Conservation (phyloP, 2,113 vertebrate species). For the Hemichromis elongatus region DNA sequence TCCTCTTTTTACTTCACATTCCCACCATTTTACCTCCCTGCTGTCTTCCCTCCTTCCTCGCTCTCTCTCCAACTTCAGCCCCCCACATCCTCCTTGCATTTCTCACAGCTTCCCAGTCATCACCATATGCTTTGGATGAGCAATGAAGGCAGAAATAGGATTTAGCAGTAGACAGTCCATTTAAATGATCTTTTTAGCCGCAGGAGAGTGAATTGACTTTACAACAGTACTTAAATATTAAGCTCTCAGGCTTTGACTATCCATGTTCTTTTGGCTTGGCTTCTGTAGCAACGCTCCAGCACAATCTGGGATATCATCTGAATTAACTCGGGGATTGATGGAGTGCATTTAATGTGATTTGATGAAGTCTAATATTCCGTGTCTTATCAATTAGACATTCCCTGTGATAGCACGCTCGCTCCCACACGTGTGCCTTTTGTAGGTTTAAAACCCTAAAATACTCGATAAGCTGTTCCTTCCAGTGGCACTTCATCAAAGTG, state of each 20-base stretch:
- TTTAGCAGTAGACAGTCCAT: slow-evolving; percentile 46
- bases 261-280: slow-evolving; percentile 37
- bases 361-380: slow-evolving; percentile 24
- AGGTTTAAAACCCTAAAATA: background rate
- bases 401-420: background rate
- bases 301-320: slow-evolving; percentile 49
- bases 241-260: slow-evolving; percentile 34
- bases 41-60: background rate
- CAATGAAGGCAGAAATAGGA: slow-evolving; percentile 58
- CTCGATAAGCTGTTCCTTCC: background rate
- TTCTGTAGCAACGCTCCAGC: slow-evolving; percentile 3
- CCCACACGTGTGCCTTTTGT: background rate
- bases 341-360: slow-evolving; percentile 52
- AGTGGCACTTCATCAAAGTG: background rate
- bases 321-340: slow-evolving; percentile 42
- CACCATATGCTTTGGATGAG: slow-evolving; percentile 45
- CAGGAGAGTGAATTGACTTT: slow-evolving; percentile 54
- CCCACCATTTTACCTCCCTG: background rate
- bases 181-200: slow-evolving; percentile 52
- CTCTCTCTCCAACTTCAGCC: background rate
- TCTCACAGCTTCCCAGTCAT: slow-evolving; percentile 16
- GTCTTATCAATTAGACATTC: slow-evolving; percentile 29
- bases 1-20: background rate
- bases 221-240: slow-evolving; percentile 62
- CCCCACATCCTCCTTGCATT: background rate